Percentiles rank a stretch among this genome's conserved stretches.
Evolutionary conservation across 2,888 invertebrate genomes (phyloP).

Genomic region (Hypolimnas misippus): DNA sequence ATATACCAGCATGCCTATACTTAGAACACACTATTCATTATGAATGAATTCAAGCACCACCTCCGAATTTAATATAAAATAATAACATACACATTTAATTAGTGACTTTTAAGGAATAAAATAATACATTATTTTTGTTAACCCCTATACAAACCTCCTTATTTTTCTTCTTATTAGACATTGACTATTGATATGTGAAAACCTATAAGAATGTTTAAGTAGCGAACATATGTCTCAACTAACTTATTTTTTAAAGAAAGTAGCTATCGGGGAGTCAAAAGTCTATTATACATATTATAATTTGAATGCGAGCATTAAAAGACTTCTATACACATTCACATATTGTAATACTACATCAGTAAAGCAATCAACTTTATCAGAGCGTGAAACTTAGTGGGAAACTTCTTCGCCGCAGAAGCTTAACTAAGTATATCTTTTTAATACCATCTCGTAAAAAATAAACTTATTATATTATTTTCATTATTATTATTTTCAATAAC

Average conservation of each 20-base stretch:
- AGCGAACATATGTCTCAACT: too few species aligned
- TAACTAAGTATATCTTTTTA: neutral
- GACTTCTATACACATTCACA: neutral
- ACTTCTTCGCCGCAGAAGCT: neutral
- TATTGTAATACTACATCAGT: neutral
- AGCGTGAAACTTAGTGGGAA: conserved; percentile 3
- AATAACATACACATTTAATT: neutral
- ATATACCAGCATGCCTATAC: conserved; percentile 60
- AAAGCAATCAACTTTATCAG: neutral
- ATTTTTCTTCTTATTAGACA: too few species aligned
- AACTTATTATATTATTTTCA: too few species aligned
- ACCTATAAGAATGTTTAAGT: too few species aligned
- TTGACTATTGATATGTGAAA: too few species aligned
- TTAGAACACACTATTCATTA: conserved; percentile 49
- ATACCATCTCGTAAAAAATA: neutral
- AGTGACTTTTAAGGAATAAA: neutral
- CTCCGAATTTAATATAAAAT: neutral
- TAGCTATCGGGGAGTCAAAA: neutral
- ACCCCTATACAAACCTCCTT: too few species aligned
- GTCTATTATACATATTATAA: neutral
- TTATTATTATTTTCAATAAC: too few species aligned
- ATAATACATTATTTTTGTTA: too few species aligned
- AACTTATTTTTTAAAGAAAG: neutral
- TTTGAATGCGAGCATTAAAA: neutral
- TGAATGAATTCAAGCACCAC: conserved; percentile 16